Evolutionary conservation across 2,113 vertebrate species (phyloP).

Genomic region (Mixornis gularis): DNA sequence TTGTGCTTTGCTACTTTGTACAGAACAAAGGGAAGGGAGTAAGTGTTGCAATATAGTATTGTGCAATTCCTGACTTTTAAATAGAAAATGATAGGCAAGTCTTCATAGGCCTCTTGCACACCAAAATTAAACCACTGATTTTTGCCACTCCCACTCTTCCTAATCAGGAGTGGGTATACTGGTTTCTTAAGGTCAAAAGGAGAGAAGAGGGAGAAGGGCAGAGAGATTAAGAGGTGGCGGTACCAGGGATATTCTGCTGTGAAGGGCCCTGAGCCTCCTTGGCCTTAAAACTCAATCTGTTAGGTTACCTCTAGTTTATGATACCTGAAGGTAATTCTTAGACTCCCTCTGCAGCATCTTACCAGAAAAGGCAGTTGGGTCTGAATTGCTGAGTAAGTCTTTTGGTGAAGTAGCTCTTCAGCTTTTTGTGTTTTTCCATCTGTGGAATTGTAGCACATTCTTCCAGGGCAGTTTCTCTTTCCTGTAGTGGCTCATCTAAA

Average conservation of each 20-base stretch:
- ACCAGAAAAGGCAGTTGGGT: not conserved
- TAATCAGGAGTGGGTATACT: not conserved
- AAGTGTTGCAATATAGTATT: constrained; percentile 10
- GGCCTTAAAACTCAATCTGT: not conserved
- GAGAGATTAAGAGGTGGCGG: not conserved
- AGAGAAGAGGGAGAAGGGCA: not conserved
- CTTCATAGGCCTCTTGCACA: not conserved
- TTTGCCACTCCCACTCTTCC: not conserved
- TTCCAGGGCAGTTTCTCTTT: not conserved
- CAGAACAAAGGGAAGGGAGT: not conserved
- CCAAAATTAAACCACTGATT: not conserved
- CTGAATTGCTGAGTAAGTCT: not conserved
- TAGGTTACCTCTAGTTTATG: not conserved
- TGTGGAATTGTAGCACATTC: not conserved
- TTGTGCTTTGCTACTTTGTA: not conserved
- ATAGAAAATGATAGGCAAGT: not conserved
- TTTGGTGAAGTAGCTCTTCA: not conserved
- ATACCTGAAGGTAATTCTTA: not conserved
- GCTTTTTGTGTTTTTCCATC: not conserved
- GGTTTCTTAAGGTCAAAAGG: not conserved
- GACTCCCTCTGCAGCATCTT: not conserved
- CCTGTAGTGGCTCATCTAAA: not conserved
- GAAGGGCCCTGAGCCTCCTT: not conserved
- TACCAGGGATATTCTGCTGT: not conserved
- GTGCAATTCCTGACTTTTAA: constrained; percentile 36